A percentile compares a stretch with the other conserved stretches of the same genome.
phyloP scores from a whole-genome alignment of 1,140 invertebrate species.

The Glossosoma conforme region DNA sequence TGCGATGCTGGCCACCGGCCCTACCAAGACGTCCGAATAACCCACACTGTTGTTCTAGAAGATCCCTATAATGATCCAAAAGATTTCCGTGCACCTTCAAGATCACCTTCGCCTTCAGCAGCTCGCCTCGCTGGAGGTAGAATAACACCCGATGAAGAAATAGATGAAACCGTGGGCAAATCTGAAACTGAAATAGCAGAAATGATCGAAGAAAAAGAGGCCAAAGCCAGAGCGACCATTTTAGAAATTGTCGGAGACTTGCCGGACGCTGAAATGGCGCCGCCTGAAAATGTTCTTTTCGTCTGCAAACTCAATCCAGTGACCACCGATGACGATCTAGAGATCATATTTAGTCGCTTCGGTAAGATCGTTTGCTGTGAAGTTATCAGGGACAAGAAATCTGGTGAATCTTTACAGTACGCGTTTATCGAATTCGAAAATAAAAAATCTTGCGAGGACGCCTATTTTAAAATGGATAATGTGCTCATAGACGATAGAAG shows the following conservation, averaged over 20 bases:
- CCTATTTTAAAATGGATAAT: slow-evolving; percentile 99
- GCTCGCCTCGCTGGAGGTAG: slow-evolving; percentile 77
- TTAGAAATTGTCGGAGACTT: slow-evolving; percentile 98
- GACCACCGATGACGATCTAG: slow-evolving; percentile 94
- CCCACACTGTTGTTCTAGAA: slow-evolving; percentile 93
- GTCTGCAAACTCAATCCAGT: slow-evolving; percentile 99
- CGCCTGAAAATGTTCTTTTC: slow-evolving; percentile 98
- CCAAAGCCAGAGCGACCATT: slow-evolving; percentile 93
- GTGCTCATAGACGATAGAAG: slow-evolving; percentile 97
- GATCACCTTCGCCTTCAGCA: slow-evolving; percentile 82
- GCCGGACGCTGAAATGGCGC: slow-evolving; percentile 94
- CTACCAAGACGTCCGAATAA: slow-evolving; percentile 95
- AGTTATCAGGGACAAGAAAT: slow-evolving; percentile 92
- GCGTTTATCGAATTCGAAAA: slow-evolving; percentile 99
- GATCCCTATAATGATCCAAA: slow-evolving; percentile 93
- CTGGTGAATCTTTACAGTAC: slow-evolving; percentile 95
- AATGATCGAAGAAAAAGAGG: slow-evolving; percentile 86
- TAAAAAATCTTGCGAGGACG: slow-evolving; percentile 92
- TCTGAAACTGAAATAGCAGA: slow-evolving; percentile 80
- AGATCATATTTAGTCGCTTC: slow-evolving; percentile 97
- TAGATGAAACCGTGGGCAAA: slow-evolving; percentile 87
- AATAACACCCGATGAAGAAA: slow-evolving; percentile 91
- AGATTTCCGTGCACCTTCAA: slow-evolving; percentile 68
- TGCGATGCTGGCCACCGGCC: slow-evolving; percentile 89
- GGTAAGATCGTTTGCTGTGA: slow-evolving; percentile 94